Base-by-base conservation (phyloP, 2,113 vertebrate genomes). In the Xyrauchen texanus region DNA sequence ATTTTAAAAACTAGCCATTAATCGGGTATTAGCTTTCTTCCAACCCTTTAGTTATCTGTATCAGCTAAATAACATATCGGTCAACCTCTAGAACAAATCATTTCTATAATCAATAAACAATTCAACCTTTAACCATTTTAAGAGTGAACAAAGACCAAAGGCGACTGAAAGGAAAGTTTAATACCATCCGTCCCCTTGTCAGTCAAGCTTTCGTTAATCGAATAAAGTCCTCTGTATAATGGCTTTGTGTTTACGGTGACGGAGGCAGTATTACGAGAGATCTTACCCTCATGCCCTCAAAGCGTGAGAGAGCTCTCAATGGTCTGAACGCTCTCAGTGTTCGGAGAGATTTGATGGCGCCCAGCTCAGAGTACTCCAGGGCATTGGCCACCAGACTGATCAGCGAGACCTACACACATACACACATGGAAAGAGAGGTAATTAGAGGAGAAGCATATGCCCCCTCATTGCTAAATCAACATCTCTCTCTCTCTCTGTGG, bases 271-370 rank as follows among this genome's bases (percentile, higher is more conserved):
- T 63, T 47, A 44, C 49, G 49, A 11, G 16, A 84, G 72, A 82
- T 90, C 95, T 97, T 96, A 99, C 98, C 96, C 97, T 95, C 96
- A 99, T 99, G 86, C 98, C 98, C 92, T 99, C 98, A 82, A 99
- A 99, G 7, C 98, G 93, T 57, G 97, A 99, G 88, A 99, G 91
- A 70, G 98, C 98, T 89, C 98, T 95, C 72, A 99, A 88, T 11
- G 98, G 98, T 88, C 98, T 94, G 88, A 99, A 93, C 82, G 97
- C 97, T 91, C 98, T 91, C 70, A 99, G 91, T 61, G 98, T 99
- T 86, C 97, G 94, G 85, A 99, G 93, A 83, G 96, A 98, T 70
- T 99, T 99, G 88, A 99, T 98, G 47, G 97, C 89, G 71, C 93
- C 92, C 51, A 99, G 91, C 21, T 98, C 94, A 42, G 96, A 93